phyloP scores from a whole-genome alignment of 1,140 invertebrate species.

The Adoxophyes honmai region DNA sequence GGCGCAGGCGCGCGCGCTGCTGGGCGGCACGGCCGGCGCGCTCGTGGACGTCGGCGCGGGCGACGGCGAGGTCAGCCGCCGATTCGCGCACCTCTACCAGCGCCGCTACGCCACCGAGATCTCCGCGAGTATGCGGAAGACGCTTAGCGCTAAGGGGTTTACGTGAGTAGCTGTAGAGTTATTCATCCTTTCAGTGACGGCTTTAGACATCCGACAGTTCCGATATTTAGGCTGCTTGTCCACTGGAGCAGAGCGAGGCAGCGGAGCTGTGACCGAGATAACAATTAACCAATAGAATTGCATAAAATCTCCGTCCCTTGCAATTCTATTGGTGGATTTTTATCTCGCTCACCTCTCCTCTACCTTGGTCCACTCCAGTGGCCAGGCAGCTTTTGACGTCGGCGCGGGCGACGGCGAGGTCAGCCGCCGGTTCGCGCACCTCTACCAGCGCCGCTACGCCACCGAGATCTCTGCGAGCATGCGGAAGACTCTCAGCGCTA shows the following conservation, averaged over 20 bases:
- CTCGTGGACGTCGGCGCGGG: slow-evolving; percentile 94
- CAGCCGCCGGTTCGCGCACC: slow-evolving; percentile 82
- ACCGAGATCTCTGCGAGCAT: slow-evolving; percentile 93
- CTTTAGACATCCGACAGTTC: too few species aligned
- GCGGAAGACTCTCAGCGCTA: slow-evolving; percentile 83
- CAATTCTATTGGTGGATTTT: too few species aligned
- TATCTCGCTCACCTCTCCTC: too few species aligned
- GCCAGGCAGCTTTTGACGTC: too few species aligned
- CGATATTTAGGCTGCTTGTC: too few species aligned
- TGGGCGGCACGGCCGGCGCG: slow-evolving; percentile 73
- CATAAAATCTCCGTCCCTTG: too few species aligned
- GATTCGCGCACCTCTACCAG: slow-evolving; percentile 82
- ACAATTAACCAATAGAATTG: too few species aligned
- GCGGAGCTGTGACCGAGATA: too few species aligned
- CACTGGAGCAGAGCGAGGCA: too few species aligned
- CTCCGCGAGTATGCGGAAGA: slow-evolving; percentile 87
- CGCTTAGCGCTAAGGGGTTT: slow-evolving; percentile 85
- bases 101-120: slow-evolving; percentile 91
- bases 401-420: slow-evolving; percentile 95
- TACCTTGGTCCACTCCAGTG: too few species aligned
- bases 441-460: slow-evolving; percentile 86
- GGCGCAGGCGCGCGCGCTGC: slow-evolving; percentile 84
- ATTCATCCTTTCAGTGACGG: too few species aligned
- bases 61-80: slow-evolving; percentile 91
- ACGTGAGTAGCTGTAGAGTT: slow-evolving; percentile 83